These are phyloP conservation scores for Philonicus albiceps DNA, from an alignment of 2,888 invertebrate genomes.

Conservation along the genomic window DNA sequence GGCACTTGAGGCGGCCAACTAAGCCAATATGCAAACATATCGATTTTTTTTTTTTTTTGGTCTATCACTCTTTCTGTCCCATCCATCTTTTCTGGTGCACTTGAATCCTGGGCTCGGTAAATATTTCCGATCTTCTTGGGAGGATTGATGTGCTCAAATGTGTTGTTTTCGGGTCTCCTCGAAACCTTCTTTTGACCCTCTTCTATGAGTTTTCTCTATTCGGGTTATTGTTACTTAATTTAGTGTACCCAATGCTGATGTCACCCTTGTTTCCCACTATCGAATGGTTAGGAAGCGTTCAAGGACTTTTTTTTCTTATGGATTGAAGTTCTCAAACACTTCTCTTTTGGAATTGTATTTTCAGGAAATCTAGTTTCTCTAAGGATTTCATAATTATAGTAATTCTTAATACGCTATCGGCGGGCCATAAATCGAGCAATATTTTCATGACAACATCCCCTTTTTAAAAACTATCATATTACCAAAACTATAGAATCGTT, in stretches of 20 bases:
- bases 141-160: not conserved
- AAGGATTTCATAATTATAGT: too few species aligned
- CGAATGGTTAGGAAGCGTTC: not conserved
- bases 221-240: not conserved
- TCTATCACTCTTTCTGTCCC: slow-evolving; percentile 8
- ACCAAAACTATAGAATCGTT: too few species aligned
- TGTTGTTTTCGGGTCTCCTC: not conserved
- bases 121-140: not conserved
- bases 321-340: not conserved
- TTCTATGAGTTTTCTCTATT: not conserved
- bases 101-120: slow-evolving; percentile 5
- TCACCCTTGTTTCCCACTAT: not conserved
- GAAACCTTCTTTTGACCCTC: not conserved
- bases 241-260: not conserved
- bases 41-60: slow-evolving; percentile 32
- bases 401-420: too few species aligned
- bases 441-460: too few species aligned
- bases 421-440: too few species aligned
- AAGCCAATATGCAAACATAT: slow-evolving; percentile 39
- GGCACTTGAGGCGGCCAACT: slow-evolving; percentile 20
- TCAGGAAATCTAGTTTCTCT: too few species aligned
- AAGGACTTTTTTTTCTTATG: not conserved
- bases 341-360: not conserved
- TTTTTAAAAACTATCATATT: too few species aligned
- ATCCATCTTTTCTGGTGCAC: slow-evolving; percentile 3